Conservation (phyloP, 2,113 vertebrate species). For the Machaerirhynchus nigripectus region DNA sequence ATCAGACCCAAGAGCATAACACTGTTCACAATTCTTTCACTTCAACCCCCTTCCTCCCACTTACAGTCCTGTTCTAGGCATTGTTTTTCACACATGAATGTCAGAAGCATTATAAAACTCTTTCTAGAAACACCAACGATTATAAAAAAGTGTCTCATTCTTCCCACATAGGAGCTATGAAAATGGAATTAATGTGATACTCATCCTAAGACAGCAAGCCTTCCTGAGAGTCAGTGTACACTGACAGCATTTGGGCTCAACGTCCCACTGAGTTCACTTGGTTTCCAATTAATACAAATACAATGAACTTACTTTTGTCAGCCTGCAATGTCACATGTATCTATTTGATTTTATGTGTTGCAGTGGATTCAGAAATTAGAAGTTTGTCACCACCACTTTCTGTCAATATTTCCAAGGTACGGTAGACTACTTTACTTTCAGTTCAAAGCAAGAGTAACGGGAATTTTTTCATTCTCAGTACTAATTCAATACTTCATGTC, state of each 20-base stretch:
- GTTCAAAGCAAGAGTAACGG: neutral
- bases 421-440: neutral
- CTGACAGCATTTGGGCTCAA: neutral
- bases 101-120: slow-evolving; percentile 24
- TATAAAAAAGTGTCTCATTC: neutral
- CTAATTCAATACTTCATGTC: neutral
- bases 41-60: neutral
- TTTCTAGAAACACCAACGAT: neutral
- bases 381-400: neutral
- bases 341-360: neutral
- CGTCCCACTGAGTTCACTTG: neutral
- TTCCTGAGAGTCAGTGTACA: neutral
- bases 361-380: neutral
- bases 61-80: neutral
- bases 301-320: neutral
- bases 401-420: neutral
- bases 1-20: neutral
- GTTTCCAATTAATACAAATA: neutral
- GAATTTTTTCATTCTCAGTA: neutral
- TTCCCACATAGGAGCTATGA: neutral
- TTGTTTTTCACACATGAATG: slow-evolving; percentile 42
- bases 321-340: neutral
- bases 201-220: neutral
- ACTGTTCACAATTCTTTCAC: neutral
- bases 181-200: neutral